phyloP scores from a whole-genome alignment of 2,113 vertebrate species.

The Phylloscopus whistleri region DNA sequence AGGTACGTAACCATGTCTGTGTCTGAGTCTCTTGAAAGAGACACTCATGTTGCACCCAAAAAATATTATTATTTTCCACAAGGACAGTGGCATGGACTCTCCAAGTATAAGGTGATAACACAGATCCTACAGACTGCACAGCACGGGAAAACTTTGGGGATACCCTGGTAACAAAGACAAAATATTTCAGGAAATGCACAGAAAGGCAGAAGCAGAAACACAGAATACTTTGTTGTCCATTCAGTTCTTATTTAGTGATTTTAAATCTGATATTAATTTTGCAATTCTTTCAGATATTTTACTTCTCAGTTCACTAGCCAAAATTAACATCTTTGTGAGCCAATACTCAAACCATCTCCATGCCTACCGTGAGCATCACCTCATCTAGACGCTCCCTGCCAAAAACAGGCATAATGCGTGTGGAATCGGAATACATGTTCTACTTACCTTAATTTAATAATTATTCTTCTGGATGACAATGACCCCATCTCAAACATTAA shows the following conservation, averaged over 20 bases:
- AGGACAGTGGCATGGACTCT: background rate
- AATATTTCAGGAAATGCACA: background rate
- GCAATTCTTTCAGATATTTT: background rate
- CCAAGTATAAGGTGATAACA: background rate
- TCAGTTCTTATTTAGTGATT: background rate
- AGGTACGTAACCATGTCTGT: background rate
- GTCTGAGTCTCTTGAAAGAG: background rate
- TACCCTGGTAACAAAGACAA: background rate
- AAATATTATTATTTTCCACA: background rate
- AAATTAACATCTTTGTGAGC: slow-evolving; percentile 25
- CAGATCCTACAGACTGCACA: background rate
- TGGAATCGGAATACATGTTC: background rate
- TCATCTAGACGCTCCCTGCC: slow-evolving; percentile 31
- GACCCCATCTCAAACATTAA: slow-evolving; percentile 54
- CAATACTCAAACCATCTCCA: background rate
- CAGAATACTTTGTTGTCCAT: background rate
- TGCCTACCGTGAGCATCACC: background rate
- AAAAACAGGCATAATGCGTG: background rate
- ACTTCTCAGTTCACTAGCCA: slow-evolving; percentile 29
- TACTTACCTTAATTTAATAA: slow-evolving; percentile 61
- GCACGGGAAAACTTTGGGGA: background rate
- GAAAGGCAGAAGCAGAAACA: background rate
- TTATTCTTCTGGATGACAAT: slow-evolving; percentile 60
- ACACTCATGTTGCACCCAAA: background rate
- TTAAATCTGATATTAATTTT: slow-evolving; percentile 22